Percentiles rank a stretch among this genome's conserved stretches.
Evolutionary conservation across 2,888 invertebrate genomes (phyloP).

Genomic region (Scaptomyza cyrtandrae): DNA sequence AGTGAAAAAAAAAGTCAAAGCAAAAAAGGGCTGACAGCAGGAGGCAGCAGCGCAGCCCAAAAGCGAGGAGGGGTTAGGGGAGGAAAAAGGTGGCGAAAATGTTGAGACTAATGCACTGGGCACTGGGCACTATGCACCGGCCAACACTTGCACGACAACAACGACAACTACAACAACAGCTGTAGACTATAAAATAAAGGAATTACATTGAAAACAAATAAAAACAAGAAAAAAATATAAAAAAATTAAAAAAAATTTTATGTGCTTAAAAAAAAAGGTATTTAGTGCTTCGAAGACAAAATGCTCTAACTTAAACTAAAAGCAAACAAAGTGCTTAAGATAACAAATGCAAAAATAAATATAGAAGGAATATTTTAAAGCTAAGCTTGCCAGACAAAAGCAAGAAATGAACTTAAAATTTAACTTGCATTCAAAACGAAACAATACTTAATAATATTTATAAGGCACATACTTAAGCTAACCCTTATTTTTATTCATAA

Average conservation of each 20-base stretch:
- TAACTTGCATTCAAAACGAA: too few relatives aligned
- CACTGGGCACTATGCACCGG: conserved; percentile 31
- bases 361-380: too few relatives aligned
- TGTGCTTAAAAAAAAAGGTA: too few relatives aligned
- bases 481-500: background rate
- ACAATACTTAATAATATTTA: too few relatives aligned
- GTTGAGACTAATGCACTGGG: conserved; percentile 20
- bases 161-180: conserved; percentile 27
- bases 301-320: too few relatives aligned
- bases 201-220: conserved; percentile 36
- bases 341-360: too few relatives aligned
- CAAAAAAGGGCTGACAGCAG: conserved; percentile 63
- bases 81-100: background rate
- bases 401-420: too few relatives aligned
- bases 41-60: conserved; percentile 39
- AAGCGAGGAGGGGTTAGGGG: background rate
- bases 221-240: conserved; percentile 16
- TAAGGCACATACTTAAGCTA: too few relatives aligned
- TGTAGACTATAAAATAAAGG: conserved; percentile 35
- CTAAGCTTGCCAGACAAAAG: too few relatives aligned
- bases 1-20: conserved; percentile 57
- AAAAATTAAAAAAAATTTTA: background rate
- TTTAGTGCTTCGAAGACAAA: too few relatives aligned
- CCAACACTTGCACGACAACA: conserved; percentile 48
- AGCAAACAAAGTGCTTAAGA: too few relatives aligned